Conservation (phyloP, 2,888 invertebrate genomes). For the Apotomis capreana region DNA sequence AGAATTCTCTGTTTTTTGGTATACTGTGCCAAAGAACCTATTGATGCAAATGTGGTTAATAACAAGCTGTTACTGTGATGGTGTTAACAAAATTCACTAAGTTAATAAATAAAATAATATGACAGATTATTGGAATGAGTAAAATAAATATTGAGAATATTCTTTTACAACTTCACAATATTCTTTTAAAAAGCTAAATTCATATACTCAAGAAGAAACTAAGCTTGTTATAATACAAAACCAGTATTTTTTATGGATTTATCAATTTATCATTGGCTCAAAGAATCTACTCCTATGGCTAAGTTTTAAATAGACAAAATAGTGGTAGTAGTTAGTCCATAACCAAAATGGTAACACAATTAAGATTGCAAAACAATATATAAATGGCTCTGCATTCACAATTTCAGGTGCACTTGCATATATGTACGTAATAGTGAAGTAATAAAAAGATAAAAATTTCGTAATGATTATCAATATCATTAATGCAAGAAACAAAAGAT, state of each 20-base stretch:
- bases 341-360: not conserved
- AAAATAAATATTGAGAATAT: not conserved
- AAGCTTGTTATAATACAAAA: not conserved
- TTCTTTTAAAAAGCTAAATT: too few species aligned
- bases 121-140: not conserved
- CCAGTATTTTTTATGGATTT: not conserved
- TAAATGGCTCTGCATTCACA: constrained; percentile 3
- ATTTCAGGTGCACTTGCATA: constrained; percentile 31
- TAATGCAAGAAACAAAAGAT: constrained; percentile 40
- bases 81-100: too few species aligned
- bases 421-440: constrained; percentile 28
- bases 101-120: too few species aligned
- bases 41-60: too few species aligned
- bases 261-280: not conserved
- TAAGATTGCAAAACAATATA: constrained; percentile 13
- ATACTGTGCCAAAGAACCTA: too few species aligned
- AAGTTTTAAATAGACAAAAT: too few species aligned
- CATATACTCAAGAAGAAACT: too few species aligned
- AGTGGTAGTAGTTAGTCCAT: too few species aligned
- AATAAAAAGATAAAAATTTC: constrained; percentile 38
- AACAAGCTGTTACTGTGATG: too few species aligned
- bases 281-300: too few species aligned
- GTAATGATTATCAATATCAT: constrained; percentile 37
- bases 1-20: too few species aligned
- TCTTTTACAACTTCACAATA: too few species aligned